A percentile compares a stretch with the other conserved stretches of the same genome.
Conservation (phyloP, 1,140 invertebrate species). For the Meloidogyne exigua region DNA sequence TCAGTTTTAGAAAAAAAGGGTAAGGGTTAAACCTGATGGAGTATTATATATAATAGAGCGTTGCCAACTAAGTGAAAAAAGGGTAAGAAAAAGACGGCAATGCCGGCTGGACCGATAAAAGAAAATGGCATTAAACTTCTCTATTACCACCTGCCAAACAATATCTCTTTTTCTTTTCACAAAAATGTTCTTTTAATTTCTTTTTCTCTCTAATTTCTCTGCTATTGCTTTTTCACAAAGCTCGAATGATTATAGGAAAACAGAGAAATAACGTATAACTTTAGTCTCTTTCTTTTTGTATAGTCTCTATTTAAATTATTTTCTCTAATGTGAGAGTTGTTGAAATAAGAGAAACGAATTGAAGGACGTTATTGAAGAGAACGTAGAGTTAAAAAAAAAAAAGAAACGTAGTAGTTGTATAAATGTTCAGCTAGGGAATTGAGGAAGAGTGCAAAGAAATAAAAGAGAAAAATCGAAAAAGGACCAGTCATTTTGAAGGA, state of each 20-base stretch:
- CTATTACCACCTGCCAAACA: background rate
- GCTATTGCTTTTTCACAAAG: background rate
- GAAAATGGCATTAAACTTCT: background rate
- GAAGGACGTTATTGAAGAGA: background rate
- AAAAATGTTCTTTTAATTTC: no score
- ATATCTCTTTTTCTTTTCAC: background rate
- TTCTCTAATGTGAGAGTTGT: no score
- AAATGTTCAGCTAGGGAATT: background rate
- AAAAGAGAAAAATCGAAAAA: constrained; percentile 8
- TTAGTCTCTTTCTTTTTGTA: no score
- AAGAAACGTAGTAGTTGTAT: background rate
- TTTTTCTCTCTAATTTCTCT: background rate
- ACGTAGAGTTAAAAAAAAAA: constrained; percentile 6
- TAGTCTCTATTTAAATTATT: background rate
- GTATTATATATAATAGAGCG: background rate
- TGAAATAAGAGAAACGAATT: background rate
- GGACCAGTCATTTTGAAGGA: background rate
- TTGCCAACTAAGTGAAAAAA: constrained; percentile 7
- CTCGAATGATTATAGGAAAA: no score
- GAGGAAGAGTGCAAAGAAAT: background rate
- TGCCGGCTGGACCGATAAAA: background rate
- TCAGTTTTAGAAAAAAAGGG: background rate
- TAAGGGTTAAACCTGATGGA: background rate
- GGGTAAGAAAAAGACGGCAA: background rate
- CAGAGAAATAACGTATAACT: no score